Base-by-base conservation (phyloP, 2,888 invertebrate genomes). In the Troides helena region DNA sequence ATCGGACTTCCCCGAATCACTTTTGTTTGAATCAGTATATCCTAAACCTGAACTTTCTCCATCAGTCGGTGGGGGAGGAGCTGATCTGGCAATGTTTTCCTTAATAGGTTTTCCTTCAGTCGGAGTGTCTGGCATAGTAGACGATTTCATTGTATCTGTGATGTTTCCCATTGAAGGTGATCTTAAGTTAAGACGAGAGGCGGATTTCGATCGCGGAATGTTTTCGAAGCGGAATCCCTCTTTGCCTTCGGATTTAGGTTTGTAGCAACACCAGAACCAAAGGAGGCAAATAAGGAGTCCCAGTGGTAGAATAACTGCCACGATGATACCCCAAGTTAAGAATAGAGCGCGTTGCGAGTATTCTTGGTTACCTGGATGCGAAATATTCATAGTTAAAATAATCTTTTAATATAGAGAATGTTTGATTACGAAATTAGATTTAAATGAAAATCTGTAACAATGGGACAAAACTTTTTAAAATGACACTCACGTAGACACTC, bases 401-500 rank as follows among this genome's bases (percentile, higher is more conserved):
- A 30, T 59, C 25, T 18, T 60, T 60, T 56, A 62, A 53, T 17
- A 56, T 30, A 12, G 59, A 23, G 2, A 6, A 53, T 4, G 17
- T 10, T 14, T 53, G 17, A 17, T 17, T 53, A 53, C 3, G 1
- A 53, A 53, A 53, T 53, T 53, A 14, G 10, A 10, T 8, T 39
- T 39, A 39, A 39, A 17, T 18, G 14, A n/a, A 18, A 53, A 6
- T 53, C 1, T 53, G n/a, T 53, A 53, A 53, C 53, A 53, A 53
- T 18, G 10, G 10, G 18, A 14, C n/a, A 10, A 39, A 39, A 53
- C 10, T n/a, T 53, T 53, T 46, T 43, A 39, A 10, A 39, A 7
- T 39, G 10, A 61, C 83, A 69, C 98, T 97, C 91, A 98, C 98
- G 97, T 84, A 98, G 93, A 84, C 98, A 98, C 87, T 97, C 96